Evolutionary conservation across 2,113 vertebrate species (phyloP).

Genomic region (Mixornis gularis): DNA sequence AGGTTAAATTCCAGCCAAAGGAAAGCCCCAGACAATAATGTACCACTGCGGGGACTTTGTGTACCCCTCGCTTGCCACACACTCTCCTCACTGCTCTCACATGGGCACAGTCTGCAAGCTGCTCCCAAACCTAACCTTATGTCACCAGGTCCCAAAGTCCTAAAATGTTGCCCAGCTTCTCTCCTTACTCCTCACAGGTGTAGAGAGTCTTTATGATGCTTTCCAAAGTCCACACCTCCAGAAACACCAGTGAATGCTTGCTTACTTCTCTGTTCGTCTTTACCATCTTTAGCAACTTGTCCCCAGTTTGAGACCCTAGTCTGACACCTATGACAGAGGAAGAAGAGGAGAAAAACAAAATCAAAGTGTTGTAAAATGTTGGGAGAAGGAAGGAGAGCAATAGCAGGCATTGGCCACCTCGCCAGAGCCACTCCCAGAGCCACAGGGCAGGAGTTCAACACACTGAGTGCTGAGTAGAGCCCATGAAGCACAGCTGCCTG

Average conservation of each 20-base stretch:
- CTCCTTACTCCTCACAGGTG: background rate
- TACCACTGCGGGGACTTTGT: rapidly evolving
- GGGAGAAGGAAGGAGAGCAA: background rate
- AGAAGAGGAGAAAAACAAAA: background rate
- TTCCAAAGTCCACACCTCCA: background rate
- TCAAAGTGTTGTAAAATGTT: background rate
- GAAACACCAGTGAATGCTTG: background rate
- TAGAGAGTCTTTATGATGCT: background rate
- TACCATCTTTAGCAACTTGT: background rate
- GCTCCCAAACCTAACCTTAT: background rate
- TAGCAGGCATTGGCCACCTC: background rate
- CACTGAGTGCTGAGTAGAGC: rapidly evolving
- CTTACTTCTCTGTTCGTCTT: background rate
- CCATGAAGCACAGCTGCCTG: background rate
- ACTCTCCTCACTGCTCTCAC: background rate
- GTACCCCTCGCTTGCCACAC: background rate
- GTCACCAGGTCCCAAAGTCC: background rate
- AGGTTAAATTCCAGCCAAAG: background rate
- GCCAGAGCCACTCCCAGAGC: background rate
- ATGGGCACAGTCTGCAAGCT: background rate
- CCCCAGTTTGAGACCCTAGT: background rate
- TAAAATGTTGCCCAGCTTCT: background rate
- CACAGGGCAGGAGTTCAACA: background rate
- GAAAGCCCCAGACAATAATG: background rate
- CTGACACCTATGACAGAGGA: background rate